Base-by-base conservation (phyloP, 2,797 vertebrate species). In the Hippocampus kuda region DNA sequence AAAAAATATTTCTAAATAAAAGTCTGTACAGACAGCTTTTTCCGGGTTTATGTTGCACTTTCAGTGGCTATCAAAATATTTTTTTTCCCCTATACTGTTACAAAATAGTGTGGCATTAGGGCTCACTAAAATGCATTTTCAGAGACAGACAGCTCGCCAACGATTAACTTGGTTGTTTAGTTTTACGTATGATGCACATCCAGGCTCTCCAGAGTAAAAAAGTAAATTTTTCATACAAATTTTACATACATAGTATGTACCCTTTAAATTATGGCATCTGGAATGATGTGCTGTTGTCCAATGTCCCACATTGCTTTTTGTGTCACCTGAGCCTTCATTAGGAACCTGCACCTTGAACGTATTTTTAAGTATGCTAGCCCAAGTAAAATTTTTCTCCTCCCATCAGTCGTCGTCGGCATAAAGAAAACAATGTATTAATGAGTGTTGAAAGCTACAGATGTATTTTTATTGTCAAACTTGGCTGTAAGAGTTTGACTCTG, bases 1-100 rank as follows among this genome's bases (percentile, higher is more conserved):
- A 72, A 30, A 30, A 85, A 72, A 70, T 42, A 70, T 87, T 89
- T 90, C 79, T 87, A 89, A 91, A 91, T 89, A 88, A 91, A 90
- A 79, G 78, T 84, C 61, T 79, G 46, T 49, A 48, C 46, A 53
- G 18, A 34, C 7, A 18, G 8, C 27, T 60, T 60, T 61, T 61
- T 18, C 57, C 27, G 20, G 6, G 57, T 61, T 20, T 38, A 1
- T 61, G 4, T 16, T 61, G 34, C 7, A 61, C 18, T 61, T 61
- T 34, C 8, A 38, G 27, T 30, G 27, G 5, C 18, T 61, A 24
- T 61, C 2, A 61, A 34, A 20, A 34, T 61, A 18, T 9, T 18
- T 61, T 18, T 61, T 60, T 54, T 1, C 24, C 24, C 24, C 11
- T 3, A n/a, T 11, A 56, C n/a, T 56, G 3, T 56, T 12, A 5